phyloP scores from a whole-genome alignment of 2,113 vertebrate genomes.

The Rhegmatorhina hoffmannsi region DNA sequence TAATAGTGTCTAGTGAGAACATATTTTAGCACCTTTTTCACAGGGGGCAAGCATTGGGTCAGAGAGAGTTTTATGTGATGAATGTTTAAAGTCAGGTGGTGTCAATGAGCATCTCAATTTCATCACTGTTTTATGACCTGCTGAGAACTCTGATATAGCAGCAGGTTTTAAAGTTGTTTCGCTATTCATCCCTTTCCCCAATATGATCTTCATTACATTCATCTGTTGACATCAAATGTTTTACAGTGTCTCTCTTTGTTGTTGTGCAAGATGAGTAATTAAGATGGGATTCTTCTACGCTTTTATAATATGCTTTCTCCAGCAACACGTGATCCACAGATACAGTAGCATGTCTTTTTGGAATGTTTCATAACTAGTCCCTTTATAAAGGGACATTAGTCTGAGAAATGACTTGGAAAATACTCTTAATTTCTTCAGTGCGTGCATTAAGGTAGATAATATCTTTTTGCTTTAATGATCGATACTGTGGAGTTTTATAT shows the following conservation, averaged over 20 bases:
- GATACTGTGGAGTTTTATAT: not conserved
- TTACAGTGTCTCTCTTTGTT: not conserved
- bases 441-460: not conserved
- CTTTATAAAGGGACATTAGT: not conserved
- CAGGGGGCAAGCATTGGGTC: not conserved
- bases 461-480: not conserved
- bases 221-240: not conserved
- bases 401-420: not conserved
- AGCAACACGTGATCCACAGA: not conserved
- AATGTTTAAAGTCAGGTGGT: not conserved
- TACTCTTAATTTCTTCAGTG: not conserved
- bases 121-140: not conserved
- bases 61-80: not conserved
- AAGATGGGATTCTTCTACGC: not conserved
- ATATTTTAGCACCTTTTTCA: not conserved
- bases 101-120: not conserved
- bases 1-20: not conserved
- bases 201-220: fast-evolving
- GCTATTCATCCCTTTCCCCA: not conserved
- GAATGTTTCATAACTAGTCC: not conserved
- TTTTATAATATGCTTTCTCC: not conserved
- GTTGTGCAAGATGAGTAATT: not conserved
- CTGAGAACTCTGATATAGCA: not conserved
- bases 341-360: not conserved
- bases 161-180: not conserved